A percentile compares a stretch with the other conserved stretches of the same genome.
Conservation (phyloP, 2,113 vertebrate genomes). For the Chionomys nivalis region DNA sequence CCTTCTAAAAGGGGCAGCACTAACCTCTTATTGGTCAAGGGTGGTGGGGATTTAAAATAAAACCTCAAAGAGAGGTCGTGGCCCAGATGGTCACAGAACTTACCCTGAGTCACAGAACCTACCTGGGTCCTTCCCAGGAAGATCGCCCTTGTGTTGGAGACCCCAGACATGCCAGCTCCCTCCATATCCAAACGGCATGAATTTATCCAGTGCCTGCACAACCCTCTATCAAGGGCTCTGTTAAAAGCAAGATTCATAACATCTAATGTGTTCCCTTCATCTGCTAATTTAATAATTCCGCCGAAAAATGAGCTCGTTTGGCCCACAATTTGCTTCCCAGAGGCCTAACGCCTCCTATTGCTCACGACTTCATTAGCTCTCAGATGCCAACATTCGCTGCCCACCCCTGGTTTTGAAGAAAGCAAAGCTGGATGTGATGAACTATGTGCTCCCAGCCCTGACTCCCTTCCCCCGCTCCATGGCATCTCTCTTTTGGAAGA, state of each 20-base stretch:
- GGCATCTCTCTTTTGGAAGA: background rate
- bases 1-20: background rate
- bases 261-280: constrained; percentile 77
- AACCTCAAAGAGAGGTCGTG: background rate
- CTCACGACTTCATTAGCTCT: constrained; percentile 71
- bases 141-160: background rate
- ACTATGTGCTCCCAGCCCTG: background rate
- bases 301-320: constrained; percentile 78
- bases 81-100: background rate
- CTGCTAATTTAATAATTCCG: constrained; percentile 81
- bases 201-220: constrained; percentile 37
- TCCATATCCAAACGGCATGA: background rate
- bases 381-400: background rate
- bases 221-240: constrained; percentile 55
- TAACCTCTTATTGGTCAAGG: background rate
- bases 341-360: constrained; percentile 46
- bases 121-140: background rate
- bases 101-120: background rate
- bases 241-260: constrained; percentile 76
- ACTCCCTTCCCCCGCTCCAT: background rate
- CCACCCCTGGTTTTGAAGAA: constrained; percentile 49
- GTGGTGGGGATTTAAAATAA: background rate
- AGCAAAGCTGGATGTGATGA: constrained; percentile 32
- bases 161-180: background rate
- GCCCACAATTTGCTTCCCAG: constrained; percentile 75